Conservation (phyloP, 2,113 vertebrate genomes). For the Pandion haliaetus region DNA sequence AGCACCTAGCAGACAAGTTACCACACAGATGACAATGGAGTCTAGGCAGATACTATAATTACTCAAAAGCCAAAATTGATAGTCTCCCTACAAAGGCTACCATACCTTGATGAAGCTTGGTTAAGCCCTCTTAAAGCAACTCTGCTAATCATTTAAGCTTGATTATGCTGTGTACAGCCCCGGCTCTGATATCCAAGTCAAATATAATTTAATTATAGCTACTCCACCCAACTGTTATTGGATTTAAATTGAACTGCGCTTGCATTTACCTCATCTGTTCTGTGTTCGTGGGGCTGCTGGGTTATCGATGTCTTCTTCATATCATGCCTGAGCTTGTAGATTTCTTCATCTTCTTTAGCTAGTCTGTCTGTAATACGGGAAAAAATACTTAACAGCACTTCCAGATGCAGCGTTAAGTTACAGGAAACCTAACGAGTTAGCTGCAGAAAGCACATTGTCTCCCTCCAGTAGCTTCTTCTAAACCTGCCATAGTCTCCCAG, state of each 20-base stretch:
- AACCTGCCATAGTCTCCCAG: neutral
- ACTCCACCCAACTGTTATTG: neutral
- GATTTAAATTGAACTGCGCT: neutral
- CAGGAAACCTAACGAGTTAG: neutral
- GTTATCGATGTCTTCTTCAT: conserved; percentile 89
- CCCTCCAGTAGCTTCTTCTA: neutral
- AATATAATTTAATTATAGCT: conserved; percentile 19
- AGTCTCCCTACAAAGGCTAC: neutral
- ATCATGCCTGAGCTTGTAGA: conserved; percentile 93
- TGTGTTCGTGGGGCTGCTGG: conserved; percentile 82
- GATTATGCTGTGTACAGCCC: neutral
- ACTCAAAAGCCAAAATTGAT: conserved; percentile 31
- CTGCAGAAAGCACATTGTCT: neutral
- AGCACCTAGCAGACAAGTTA: neutral
- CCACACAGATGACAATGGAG: neutral
- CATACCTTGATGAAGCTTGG: neutral
- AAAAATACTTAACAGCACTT: neutral
- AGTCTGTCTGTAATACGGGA: conserved; percentile 76
- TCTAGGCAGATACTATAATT: conserved; percentile 3
- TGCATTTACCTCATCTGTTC: conserved; percentile 81
- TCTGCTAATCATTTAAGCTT: conserved; percentile 39
- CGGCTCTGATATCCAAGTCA: conserved; percentile 4
- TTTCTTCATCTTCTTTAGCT: conserved; percentile 95
- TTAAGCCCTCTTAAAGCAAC: conserved; percentile 33
- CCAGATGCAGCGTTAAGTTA: too few relatives aligned